Base-by-base conservation (phyloP, 2,797 vertebrate genomes). In the Cossypha dichroa region DNA sequence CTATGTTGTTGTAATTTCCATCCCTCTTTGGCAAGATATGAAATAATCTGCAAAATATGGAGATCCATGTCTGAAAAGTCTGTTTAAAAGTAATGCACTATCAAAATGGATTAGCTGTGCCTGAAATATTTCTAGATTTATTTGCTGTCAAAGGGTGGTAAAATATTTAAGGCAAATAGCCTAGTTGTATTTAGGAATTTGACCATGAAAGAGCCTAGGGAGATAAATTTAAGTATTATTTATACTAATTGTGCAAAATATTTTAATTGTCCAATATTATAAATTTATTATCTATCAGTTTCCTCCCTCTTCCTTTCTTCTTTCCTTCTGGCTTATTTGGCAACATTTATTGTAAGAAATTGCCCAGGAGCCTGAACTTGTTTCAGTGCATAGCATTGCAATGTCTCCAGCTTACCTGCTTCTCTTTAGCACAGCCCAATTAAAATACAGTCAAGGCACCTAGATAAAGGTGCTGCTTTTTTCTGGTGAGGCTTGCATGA, bases 151-250 rank as follows among this genome's bases (percentile, higher is more conserved):
- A 63, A 79, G 40, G 13, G 31, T 89, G 54, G 51, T 91, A 76
- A 95, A 91, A 93, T 87, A 88, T 96, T 94, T 95, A 97, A 97
- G 93, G 77, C 54, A 83, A 87, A 83, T 77, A 91, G 76, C 70
- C 67, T 84, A 48, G 15, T 88, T 93, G 74, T 95, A 77, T 92
- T 95, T 89, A 94, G 87, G 41, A 91, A 75, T 31, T 41, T 82
- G 41, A 49, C 55, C 19, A 6, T 52, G 51, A 72, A 86, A 67
- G 72, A 89, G 22, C 88, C 25, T n/a, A 41, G 67, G 72, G 64
- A 85, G 48, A 90, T 84, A 3, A 60, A 81, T 95, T 69, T 81
- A 80, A 77, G 13, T 9, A 29, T 85, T 95, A 78, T 80, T 67
- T 86, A 68, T 86, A 81, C 87, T 95, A 90, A 84, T 90, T 54